phyloP scores from a whole-genome alignment of 2,797 vertebrate species.

The Champsocephalus esox region DNA sequence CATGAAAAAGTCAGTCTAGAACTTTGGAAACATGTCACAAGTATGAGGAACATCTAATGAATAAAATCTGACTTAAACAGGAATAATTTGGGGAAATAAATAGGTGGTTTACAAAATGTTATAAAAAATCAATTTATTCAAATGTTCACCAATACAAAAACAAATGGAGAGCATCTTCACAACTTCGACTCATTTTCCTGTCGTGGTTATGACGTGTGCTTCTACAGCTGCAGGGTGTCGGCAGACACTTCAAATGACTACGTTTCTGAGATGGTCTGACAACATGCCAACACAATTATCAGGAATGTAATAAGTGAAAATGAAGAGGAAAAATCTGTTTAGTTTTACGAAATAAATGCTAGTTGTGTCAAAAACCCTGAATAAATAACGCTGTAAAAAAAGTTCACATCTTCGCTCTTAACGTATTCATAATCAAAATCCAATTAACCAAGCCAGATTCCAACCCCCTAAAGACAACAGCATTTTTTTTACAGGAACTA shows the following conservation, averaged over 20 bases:
- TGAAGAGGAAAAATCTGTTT: not conserved
- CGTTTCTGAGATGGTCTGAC: slow-evolving; percentile 22
- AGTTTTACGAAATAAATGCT: not conserved
- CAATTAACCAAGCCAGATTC: slow-evolving; percentile 11
- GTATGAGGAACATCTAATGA: too few relatives aligned
- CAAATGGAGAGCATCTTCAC: slow-evolving; percentile 74
- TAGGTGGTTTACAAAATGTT: slow-evolving; percentile 3
- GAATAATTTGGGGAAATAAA: not conserved
- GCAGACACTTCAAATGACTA: slow-evolving; percentile 28
- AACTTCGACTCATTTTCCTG: slow-evolving; percentile 55
- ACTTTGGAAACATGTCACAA: too few relatives aligned
- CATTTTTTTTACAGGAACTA: not conserved
- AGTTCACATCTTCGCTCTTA: slow-evolving; percentile 28
- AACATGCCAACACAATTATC: slow-evolving; percentile 31
- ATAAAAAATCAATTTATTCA: slow-evolving; percentile 81
- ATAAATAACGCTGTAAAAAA: slow-evolving; percentile 64
- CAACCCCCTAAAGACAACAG: slow-evolving; percentile 17
- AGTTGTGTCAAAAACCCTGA: slow-evolving; percentile 43
- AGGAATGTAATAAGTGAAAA: slow-evolving; percentile 59
- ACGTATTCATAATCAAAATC: slow-evolving; percentile 15
- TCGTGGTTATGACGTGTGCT: slow-evolving; percentile 67
- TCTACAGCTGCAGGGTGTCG: slow-evolving; percentile 36
- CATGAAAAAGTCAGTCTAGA: too few relatives aligned
- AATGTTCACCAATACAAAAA: slow-evolving; percentile 85
- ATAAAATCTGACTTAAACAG: too few relatives aligned